A percentile compares a stretch with the other conserved stretches of the same genome.
Evolutionary conservation across 2,888 invertebrate genomes (phyloP).

Genomic region (Hymenopus coronatus): DNA sequence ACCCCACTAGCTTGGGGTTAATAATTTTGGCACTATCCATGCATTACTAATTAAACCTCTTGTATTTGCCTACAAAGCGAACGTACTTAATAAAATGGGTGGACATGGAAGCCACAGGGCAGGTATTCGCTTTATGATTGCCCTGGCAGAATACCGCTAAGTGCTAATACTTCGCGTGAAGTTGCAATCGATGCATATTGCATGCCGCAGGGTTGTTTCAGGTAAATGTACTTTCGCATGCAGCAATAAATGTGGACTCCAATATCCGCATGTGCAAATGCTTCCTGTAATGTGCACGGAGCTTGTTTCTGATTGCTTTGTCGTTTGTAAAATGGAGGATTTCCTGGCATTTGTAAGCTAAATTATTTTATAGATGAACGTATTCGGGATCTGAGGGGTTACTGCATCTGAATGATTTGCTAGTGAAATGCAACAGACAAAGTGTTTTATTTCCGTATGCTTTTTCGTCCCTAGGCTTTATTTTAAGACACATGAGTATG

Average conservation of each 20-base stretch:
- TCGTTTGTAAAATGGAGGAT: neutral
- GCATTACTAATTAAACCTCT: neutral
- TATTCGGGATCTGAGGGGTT: neutral
- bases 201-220: neutral
- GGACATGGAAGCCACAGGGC: too few species aligned
- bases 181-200: neutral
- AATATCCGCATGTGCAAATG: neutral
- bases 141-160: neutral
- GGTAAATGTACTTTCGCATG: neutral
- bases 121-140: neutral
- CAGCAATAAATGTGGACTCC: neutral
- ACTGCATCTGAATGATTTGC: too few species aligned
- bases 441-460: too few species aligned
- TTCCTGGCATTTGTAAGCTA: neutral
- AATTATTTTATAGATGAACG: neutral
- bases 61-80: neutral
- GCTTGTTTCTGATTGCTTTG: neutral
- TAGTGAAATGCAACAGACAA: too few species aligned
- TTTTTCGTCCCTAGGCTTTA: too few species aligned
- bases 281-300: neutral
- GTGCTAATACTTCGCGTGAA: neutral
- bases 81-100: neutral
- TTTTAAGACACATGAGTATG: too few species aligned
- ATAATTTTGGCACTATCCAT: too few species aligned
- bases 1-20: too few species aligned